Evolutionary conservation across 2,797 vertebrate genomes (phyloP), one percentile per base, ranked within the genome.

Genomic region (Botia almorhae): DNA sequence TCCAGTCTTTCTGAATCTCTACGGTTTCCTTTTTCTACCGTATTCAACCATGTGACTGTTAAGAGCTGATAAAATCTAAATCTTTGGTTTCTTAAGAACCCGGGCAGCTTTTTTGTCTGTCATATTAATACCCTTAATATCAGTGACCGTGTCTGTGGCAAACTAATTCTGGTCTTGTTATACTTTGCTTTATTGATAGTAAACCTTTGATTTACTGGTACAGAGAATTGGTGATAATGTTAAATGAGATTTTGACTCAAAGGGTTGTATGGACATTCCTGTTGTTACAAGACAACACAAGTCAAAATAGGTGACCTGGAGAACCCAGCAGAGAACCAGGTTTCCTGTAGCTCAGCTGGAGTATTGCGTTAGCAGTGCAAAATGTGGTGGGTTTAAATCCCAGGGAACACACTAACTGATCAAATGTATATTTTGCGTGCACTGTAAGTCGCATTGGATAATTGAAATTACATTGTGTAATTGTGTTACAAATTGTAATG

Each of bases 91-190:
- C 69, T 46, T 5, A 46, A 6, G 11, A 79, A 71, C 14, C 10
- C 19, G 0, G 4, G 7, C 6, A 1, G 39, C n/a, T 43, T 53
- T 29, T 63, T 74, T 19, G 12, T 46, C 39, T 17, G 26, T 56
- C 13, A 61, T 61, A 26, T 26, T 36, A 2, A n/a, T n/a, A n/a
- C n/a, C n/a, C n/a, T n/a, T n/a, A n/a, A n/a, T n/a, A n/a, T n/a
- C n/a, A n/a, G 43, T 23, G 50, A 43, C 14, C 19, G 70, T 21
- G 69, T 74, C 55, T 61, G 26, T 33, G 19, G 12, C 29, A 21
- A n/a, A 10, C 29, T 76, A 13, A 65, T 8, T 26, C 64, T 81
- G 43, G 56, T 50, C 64, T 36, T 78, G 55, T 68, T 74, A 39
- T 53, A 46, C 51, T 50, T 53, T 73, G 17, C 53, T 17, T 51